A percentile compares a stretch with the other conserved stretches of the same genome.
These are phyloP conservation scores for Platygyra sinensis DNA, from an alignment of 64 coral and sea anemone species.

Conservation along the genomic window DNA sequence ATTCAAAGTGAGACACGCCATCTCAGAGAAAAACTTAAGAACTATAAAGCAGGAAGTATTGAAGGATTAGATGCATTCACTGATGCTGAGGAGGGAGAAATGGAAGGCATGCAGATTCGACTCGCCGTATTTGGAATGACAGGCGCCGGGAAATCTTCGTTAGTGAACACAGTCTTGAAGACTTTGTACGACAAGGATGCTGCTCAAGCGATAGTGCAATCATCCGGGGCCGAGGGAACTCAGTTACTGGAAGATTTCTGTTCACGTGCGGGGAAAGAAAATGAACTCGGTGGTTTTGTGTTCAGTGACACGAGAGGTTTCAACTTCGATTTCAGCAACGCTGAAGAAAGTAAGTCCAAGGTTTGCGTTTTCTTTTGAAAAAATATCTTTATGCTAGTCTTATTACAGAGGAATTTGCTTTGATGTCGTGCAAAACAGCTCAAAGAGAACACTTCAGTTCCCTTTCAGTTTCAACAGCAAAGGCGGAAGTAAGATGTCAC, in stretches of 20 bases:
- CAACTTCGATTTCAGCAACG: conserved; percentile 67
- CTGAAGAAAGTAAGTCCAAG: conserved; percentile 31
- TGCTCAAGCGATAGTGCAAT: conserved; percentile 62
- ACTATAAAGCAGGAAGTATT: conserved; percentile 67
- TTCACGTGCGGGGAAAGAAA: background rate
- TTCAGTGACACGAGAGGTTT: conserved; percentile 78
- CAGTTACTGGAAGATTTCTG: conserved; percentile 58
- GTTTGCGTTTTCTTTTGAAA: background rate
- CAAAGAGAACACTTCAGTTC: background rate
- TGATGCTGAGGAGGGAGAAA: conserved; percentile 72
- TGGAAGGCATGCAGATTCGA: conserved; percentile 63
- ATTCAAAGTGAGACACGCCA: background rate
- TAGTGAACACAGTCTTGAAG: conserved; percentile 79
- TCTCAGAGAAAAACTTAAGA: background rate
- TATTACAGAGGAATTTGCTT: no score
- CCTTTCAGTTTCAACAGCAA: background rate
- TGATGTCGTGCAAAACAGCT: background rate
- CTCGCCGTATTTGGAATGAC: conserved; percentile 72
- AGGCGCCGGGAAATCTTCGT: conserved; percentile 76
- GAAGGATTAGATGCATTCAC: conserved; percentile 38
- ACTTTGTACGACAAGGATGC: conserved; percentile 37
- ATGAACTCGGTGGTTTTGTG: conserved; percentile 39
- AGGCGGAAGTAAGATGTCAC: background rate
- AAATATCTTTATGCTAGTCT: background rate
- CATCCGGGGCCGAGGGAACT: conserved; percentile 72